Conservation (phyloP, 2,888 invertebrate genomes). For the Xestia ashworthii region DNA sequence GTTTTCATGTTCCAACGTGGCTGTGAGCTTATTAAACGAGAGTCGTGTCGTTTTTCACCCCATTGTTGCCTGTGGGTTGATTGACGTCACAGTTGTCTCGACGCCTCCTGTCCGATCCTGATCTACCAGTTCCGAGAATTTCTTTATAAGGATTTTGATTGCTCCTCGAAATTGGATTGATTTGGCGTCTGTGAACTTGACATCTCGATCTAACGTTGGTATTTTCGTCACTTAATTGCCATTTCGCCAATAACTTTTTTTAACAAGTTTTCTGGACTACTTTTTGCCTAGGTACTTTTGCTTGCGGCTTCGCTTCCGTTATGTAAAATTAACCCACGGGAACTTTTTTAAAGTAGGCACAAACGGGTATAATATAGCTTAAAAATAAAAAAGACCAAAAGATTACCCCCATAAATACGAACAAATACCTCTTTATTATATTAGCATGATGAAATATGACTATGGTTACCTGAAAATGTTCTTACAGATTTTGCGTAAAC, state of each 20-base stretch:
- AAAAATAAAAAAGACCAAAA: no score
- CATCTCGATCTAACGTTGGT: conserved; percentile 20
- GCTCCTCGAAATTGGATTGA: conserved; percentile 39
- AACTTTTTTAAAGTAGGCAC: no score
- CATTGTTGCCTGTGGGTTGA: conserved; percentile 52
- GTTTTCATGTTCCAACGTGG: conserved; percentile 51
- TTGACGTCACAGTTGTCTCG: conserved; percentile 57
- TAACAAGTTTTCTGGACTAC: neutral
- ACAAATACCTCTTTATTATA: no score
- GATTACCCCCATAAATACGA: no score
- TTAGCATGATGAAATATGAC: no score
- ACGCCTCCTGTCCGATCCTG: conserved; percentile 34
- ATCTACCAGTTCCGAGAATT: conserved; percentile 12
- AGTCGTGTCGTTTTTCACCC: conserved; percentile 48
- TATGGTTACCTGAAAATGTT: neutral
- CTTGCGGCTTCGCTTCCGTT: no score
- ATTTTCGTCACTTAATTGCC: conserved; percentile 38
- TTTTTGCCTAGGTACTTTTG: no score
- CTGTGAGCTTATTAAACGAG: conserved; percentile 54
- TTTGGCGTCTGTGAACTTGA: conserved; percentile 31
- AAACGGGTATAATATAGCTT: no score
- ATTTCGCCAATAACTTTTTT: conserved; percentile 16
- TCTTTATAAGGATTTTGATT: neutral
- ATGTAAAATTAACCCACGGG: no score
- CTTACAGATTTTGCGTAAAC: neutral